A percentile compares a stretch with the other conserved stretches of the same genome.
Conservation (phyloP, 2,797 vertebrate species). For the Neostethus bicornis region DNA sequence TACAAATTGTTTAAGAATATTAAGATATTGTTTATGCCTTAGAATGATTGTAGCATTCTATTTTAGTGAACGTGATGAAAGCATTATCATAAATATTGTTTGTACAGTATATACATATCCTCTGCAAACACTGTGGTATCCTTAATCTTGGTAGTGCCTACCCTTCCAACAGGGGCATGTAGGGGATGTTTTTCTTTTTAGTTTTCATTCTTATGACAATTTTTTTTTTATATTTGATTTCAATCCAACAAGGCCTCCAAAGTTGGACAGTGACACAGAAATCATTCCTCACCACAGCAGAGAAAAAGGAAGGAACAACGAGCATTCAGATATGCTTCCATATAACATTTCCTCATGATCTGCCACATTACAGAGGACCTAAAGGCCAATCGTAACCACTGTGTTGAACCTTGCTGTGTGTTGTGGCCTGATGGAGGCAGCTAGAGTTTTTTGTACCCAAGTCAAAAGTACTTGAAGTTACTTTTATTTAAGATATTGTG, state of each 20-base stretch:
- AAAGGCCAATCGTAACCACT: slow-evolving; percentile 96
- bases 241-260: slow-evolving; percentile 93
- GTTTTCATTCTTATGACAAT: slow-evolving; percentile 75
- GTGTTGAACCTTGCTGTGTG: slow-evolving; percentile 96
- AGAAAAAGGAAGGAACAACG: slow-evolving; percentile 65
- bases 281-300: slow-evolving; percentile 85
- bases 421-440: slow-evolving; percentile 96
- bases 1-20: slow-evolving; percentile 99
- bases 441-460: slow-evolving; percentile 99
- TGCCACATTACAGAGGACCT: slow-evolving; percentile 90
- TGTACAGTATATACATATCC: slow-evolving; percentile 99
- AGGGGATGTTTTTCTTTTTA: slow-evolving; percentile 94
- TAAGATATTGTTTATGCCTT: slow-evolving; percentile 99
- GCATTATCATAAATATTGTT: slow-evolving; percentile 90
- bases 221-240: slow-evolving; percentile 90
- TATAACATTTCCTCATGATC: slow-evolving; percentile 78
- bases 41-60: slow-evolving; percentile 99
- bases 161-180: slow-evolving; percentile 98
- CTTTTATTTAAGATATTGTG: slow-evolving; percentile 99
- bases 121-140: slow-evolving; percentile 99
- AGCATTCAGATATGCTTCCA: slow-evolving; percentile 83
- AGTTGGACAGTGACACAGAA: slow-evolving; percentile 84
- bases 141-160: slow-evolving; percentile 99
- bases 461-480: slow-evolving; percentile 99
- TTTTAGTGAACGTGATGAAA: slow-evolving; percentile 98